Conservation (phyloP, 2,113 vertebrate genomes). For the Pogona vitticeps region DNA sequence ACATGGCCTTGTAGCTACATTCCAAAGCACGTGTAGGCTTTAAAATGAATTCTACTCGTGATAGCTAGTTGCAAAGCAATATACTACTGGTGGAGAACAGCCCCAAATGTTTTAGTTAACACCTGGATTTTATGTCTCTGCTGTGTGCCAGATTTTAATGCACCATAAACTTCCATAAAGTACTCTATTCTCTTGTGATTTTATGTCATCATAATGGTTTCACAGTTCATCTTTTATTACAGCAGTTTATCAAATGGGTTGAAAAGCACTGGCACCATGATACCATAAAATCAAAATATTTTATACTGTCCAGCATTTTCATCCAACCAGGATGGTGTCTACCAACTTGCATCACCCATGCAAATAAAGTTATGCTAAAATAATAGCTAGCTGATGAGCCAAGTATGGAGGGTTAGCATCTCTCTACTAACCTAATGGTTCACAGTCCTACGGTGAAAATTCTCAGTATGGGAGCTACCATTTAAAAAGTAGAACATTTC, state of each 20-base stretch:
- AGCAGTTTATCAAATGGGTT: neutral
- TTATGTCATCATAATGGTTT: constrained; percentile 17
- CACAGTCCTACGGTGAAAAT: neutral
- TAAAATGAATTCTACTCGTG: neutral
- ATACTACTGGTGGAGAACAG: neutral
- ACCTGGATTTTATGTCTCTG: neutral
- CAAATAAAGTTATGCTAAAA: neutral
- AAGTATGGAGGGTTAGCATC: neutral
- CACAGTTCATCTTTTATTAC: neutral
- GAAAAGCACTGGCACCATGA: neutral
- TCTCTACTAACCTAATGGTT: neutral
- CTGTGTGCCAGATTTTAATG: neutral
- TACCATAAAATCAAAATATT: neutral
- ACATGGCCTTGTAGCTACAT: too few relatives aligned
- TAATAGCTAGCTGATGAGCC: neutral
- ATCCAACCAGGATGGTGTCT: neutral
- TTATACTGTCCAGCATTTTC: neutral
- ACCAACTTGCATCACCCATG: constrained; percentile 1
- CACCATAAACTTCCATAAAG: constrained; percentile 5
- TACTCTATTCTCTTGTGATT: neutral
- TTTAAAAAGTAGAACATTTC: neutral
- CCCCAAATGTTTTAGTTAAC: neutral
- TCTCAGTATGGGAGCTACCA: neutral
- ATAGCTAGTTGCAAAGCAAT: constrained; percentile 1
- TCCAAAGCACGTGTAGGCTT: neutral